Evolutionary conservation across 1,140 invertebrate genomes (phyloP).

Genomic region (Platyura marginata): DNA sequence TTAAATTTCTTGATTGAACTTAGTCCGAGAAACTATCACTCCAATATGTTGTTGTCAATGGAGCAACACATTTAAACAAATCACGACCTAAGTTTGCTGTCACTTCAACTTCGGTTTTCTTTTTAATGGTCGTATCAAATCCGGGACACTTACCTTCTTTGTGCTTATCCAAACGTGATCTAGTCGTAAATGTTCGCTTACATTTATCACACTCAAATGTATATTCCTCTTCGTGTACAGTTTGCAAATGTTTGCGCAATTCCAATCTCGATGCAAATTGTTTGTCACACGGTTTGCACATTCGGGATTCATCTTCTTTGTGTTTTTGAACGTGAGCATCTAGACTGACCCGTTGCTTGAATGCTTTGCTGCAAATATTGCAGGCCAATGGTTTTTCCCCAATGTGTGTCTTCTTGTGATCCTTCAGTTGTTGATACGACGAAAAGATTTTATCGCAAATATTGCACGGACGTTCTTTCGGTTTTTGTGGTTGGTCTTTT

Average conservation of each 20-base stretch:
- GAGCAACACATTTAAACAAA: conserved; percentile 26
- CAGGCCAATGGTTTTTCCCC: conserved; percentile 33
- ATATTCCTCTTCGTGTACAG: conserved; percentile 12
- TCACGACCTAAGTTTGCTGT: conserved; percentile 12
- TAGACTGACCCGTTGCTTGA: conserved; percentile 21
- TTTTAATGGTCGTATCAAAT: background rate
- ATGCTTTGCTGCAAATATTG: conserved; percentile 21
- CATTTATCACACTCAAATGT: conserved; percentile 19
- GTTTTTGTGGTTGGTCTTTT: background rate
- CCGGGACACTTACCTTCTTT: conserved; percentile 7
- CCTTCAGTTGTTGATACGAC: conserved; percentile 28
- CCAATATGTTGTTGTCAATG: conserved; percentile 26
- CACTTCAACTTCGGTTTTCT: conserved; percentile 3
- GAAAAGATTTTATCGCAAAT: conserved; percentile 18
- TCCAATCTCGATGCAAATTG: conserved; percentile 14
- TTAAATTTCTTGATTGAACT: too few species aligned
- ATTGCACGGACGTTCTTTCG: conserved; percentile 11
- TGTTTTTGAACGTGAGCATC: conserved; percentile 24
- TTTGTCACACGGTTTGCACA: conserved; percentile 15
- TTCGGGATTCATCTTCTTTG: conserved; percentile 9
- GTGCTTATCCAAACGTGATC: conserved; percentile 9
- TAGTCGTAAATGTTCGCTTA: conserved; percentile 15
- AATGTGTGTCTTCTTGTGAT: conserved; percentile 36
- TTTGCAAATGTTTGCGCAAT: conserved; percentile 14
- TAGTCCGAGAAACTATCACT: conserved; percentile 28